phyloP scores from a whole-genome alignment of 2,888 invertebrate species.

The Synanthedon myopaeformis region DNA sequence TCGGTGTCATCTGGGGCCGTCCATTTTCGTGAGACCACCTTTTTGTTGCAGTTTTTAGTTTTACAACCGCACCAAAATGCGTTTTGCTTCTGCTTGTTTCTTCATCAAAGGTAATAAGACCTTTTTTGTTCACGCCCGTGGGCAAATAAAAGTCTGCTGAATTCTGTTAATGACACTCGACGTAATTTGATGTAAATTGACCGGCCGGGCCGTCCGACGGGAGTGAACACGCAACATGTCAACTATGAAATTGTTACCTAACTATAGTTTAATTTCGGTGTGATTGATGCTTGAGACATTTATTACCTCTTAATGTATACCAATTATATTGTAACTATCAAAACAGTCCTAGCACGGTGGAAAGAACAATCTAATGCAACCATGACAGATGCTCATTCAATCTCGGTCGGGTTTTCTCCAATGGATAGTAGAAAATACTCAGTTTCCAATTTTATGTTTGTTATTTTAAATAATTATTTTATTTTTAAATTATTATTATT shows the following conservation, averaged over 20 bases:
- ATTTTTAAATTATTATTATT: no score
- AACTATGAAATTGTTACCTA: slow-evolving; percentile 63
- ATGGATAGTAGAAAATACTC: no score
- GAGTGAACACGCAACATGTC: slow-evolving; percentile 60
- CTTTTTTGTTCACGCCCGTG: slow-evolving; percentile 12
- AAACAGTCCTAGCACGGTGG: no score
- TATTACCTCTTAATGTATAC: background rate
- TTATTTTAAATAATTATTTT: no score
- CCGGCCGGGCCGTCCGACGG: slow-evolving; percentile 38
- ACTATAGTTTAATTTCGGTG: slow-evolving; percentile 39
- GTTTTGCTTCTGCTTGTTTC: background rate
- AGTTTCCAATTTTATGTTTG: no score
- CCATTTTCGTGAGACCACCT: slow-evolving; percentile 53
- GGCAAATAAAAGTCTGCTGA: slow-evolving; percentile 26
- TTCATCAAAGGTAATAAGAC: slow-evolving; percentile 15
- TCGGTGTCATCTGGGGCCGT: slow-evolving; percentile 60
- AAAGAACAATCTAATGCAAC: no score
- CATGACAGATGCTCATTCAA: no score
- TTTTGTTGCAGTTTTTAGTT: slow-evolving; percentile 65
- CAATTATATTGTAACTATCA: background rate
- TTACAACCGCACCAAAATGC: slow-evolving; percentile 9
- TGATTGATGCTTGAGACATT: slow-evolving; percentile 43
- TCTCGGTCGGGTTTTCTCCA: no score
- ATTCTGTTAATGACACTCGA: slow-evolving; percentile 58
- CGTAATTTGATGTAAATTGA: slow-evolving; percentile 67